Base-by-base conservation (phyloP, 2,888 invertebrate genomes). In the Myathropa florea region DNA sequence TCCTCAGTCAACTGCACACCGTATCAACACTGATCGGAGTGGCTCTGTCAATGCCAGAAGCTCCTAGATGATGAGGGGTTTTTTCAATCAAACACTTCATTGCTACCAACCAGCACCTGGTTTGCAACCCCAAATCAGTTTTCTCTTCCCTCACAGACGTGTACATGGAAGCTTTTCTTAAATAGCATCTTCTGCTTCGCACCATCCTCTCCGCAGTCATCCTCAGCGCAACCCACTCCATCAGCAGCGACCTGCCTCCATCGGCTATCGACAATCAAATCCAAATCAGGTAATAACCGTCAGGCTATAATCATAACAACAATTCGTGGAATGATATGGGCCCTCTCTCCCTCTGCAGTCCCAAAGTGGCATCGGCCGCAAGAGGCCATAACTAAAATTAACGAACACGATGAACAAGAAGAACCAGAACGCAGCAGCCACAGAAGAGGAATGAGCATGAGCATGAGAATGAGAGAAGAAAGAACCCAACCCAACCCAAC, bases 261-360 rank as follows among this genome's bases (percentile, higher is more conserved):
- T 26, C 53, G 30, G 12, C 10, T 36, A 63, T 63, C 72, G 72
- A 79, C 72, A 82, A 65, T 71, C 70, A 71, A 84, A 80, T 76
- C 80, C 77, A 82, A 85, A 85, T 82, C 81, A 82, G 77, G 77
- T 78, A 85, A 82, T 82, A 82, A 77, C 72, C 81, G 68, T 82
- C 82, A 73, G 64, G 59, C 72, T 82, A 76, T 85, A 77, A 82
- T 77, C 85, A 85, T 82, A 85, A 82, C 82, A 85, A 55, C 67
- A 82, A 76, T 85, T 85, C 82, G 82, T 73, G 77, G 82, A 85
- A 85, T 85, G 82, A 77, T 85, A 84, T 67, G 76, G 57, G 71
- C 65, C 72, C 67, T 77, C 72, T 70, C 55, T 7, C 24, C 53
- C 61, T 53, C 23, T 10, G 21, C 28, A 28, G 36, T 36, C 23